Evolutionary conservation across 2,797 vertebrate species (phyloP), one percentile per base, ranked within the genome.

Genomic region (Leontopithecus rosalia): DNA sequence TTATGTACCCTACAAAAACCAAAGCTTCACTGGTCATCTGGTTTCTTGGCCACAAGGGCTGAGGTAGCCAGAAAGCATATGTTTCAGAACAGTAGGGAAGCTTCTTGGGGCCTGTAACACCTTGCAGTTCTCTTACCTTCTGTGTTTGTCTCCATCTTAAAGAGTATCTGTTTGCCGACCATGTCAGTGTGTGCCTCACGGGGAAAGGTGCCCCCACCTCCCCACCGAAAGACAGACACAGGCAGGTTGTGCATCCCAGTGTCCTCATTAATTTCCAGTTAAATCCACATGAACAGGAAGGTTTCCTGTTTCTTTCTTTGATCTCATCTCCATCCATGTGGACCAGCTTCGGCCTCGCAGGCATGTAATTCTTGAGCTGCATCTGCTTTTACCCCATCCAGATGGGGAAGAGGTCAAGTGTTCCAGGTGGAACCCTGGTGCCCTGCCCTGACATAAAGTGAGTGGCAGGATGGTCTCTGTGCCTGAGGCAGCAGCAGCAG

Each of bases 401-500:
- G 64, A 64, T 80, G 43, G 64, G 39, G 57, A 87, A 85, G 73
- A 79, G 30, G 41, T 46, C 55, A 72, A 12, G 39, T 4, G 17
- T 24, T 92, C 7, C 64, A 48, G 79, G 58, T 22, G 9, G 67
- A 88, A 36, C 41, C 41, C 85, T 1, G 11, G 43, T 0, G 2
- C 28, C 3, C 14, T 3, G 26, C 24, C 55, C 48, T 0, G 5
- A 90, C 46, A 52, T 0, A 5, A 12, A 48, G 24, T 84, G 76
- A 95, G 3, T 36, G 86, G 81, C 84, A 91, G 52, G 48, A 50
- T 19, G 52, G 70, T 22, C 0, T 7, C 52, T 9, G 46, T 58
- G 61, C 13, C 57, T 0, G 0, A 4, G 0, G 30, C 1, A 9
- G 22, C 48, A 57, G 46, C 30, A 57, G 46, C 30, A 36, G 26